Base-by-base conservation (phyloP, 2,888 invertebrate species). In the Rhamphomyia laevipes region DNA sequence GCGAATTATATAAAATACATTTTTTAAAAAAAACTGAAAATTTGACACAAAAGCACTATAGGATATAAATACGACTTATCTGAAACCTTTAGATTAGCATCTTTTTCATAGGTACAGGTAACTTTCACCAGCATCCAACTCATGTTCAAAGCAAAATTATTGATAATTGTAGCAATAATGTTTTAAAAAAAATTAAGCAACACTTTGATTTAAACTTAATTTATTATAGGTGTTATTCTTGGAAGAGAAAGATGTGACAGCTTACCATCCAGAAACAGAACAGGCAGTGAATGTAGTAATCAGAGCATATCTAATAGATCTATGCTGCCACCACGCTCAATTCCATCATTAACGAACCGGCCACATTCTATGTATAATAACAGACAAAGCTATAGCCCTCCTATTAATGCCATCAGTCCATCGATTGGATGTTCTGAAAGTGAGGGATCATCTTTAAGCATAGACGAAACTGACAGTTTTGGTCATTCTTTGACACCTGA, bases 211-310 rank as follows among this genome's bases (percentile, higher is more conserved):
- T n/a, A n/a, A n/a, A n/a, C n/a, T n/a, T n/a, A n/a, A n/a, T n/a
- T n/a, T n/a, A 27, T 27, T 7, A 27, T 9, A 27, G 23, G 9
- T 27, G 23, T 4, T 27, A 60, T 67, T 54, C 59, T 57, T n/a
- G 57, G 74, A 50, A 76, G 88, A 44, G 86, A 84, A 59, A 77
- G 89, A 51, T 86, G 86, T 66, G 89, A 88, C 67, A 89, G 87
- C 63, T 79, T 90, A 75, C 89, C 87, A 5, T 60, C 85, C 13
- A 74, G 87, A 52, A 77, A 84, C 35, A 75, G 83, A 35, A 80
- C 81, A 13, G 74, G 75, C 41, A 81, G 79, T 59, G 83, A 82
- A 61, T 76, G 78, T 51, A 70, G 69, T 49, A 56, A 64, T 61
- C 59, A 60, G 47, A 63, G 59, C 42, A 60, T 62, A 53, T 54